Evolutionary conservation across 2,113 vertebrate species (phyloP).

Genomic region (Mesitornis unicolor): DNA sequence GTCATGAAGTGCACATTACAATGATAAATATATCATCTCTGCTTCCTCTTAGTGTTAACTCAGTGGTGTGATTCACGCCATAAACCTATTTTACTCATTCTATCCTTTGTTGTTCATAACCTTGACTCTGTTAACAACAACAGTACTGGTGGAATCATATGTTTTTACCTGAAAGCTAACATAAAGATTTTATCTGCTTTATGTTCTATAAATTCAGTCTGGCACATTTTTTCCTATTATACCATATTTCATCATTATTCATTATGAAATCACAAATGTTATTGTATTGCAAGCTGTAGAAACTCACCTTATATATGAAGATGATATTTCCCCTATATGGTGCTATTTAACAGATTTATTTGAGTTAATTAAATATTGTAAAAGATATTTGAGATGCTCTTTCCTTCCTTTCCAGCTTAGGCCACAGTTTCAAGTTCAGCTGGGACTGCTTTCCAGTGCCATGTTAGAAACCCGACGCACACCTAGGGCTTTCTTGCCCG

Average conservation of each 20-base stretch:
- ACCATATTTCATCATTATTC: neutral
- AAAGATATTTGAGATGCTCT: neutral
- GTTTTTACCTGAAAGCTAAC: slow-evolving; percentile 11
- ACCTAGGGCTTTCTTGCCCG: neutral
- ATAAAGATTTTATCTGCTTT: neutral
- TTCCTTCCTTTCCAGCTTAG: neutral
- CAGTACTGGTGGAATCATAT: neutral
- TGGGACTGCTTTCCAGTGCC: neutral
- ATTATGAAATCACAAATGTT: neutral
- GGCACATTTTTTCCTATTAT: neutral
- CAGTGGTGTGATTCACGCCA: neutral
- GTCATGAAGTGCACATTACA: slow-evolving; percentile 9
- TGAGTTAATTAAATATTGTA: neutral
- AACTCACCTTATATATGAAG: neutral
- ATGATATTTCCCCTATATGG: neutral
- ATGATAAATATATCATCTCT: slow-evolving; percentile 47
- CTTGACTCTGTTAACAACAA: neutral
- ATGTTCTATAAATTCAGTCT: neutral
- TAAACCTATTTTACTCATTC: slow-evolving; percentile 21
- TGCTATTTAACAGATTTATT: neutral
- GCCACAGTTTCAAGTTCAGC: neutral
- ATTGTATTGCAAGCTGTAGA: neutral
- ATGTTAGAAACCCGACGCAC: neutral
- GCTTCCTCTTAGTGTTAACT: slow-evolving; percentile 26
- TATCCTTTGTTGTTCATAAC: neutral